Evolutionary conservation across 2,797 vertebrate genomes (phyloP), one percentile per base, ranked within the genome.

Genomic region (Ispidina picta): DNA sequence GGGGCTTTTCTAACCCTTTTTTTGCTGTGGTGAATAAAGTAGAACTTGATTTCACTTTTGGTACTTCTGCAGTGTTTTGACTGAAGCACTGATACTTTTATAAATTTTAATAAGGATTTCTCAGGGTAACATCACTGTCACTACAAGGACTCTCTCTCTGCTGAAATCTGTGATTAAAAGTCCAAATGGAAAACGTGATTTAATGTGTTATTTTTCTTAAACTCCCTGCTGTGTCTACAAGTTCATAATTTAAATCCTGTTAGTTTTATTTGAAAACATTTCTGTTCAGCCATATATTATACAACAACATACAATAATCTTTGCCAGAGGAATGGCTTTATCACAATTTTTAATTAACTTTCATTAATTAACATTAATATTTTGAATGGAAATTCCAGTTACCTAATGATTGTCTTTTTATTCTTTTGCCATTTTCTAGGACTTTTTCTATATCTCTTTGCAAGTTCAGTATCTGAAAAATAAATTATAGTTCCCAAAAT

Each of bases 81-180:
- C 88, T 93, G 90, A 96, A 83, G n/a, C 29, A 73, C 33, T 88
- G 84, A 76, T 88, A 72, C 22, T 66, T 97, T 97, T 96, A 87
- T 93, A 94, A 94, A 96, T 94, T 95, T 52, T 88, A 77, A 56
- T 71, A 89, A 31, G 73, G 83, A 82, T 92, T 70, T 95, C 92
- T 94, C 69, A 64, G 75, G 74, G 89, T 93, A 93, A 71, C 63
- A 86, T 79, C 81, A 66, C 83, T 93, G 91, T 89, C 65, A 85
- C 77, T 94, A 88, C 89, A 73, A 46, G 56, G 70, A 63, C n/a
- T n/a, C 51, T 94, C 54, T 95, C 81, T 81, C 70, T 86, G 62
- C 48, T 94, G 75, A 96, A 96, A 96, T 92, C 65, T 86, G 70
- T 43, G 55, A 94, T 80, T 92, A 92, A 85, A 79, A 94, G 69